Evolutionary conservation across 2,888 invertebrate genomes (phyloP).

Genomic region (Hirtodrosophila confusa): DNA sequence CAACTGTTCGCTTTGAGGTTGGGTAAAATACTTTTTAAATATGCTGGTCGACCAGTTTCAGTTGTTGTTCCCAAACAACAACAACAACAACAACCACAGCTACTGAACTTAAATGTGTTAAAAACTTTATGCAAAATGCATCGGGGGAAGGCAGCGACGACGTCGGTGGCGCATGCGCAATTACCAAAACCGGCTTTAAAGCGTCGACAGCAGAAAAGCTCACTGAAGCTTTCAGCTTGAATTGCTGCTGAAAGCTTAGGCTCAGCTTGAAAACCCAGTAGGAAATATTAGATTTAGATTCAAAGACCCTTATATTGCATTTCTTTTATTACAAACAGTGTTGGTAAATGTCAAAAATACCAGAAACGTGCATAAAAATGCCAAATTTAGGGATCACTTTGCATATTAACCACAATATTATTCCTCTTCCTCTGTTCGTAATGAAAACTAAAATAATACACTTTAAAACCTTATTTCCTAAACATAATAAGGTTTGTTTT

Average conservation of each 20-base stretch:
- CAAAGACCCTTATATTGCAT: too few relatives aligned
- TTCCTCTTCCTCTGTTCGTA: too few relatives aligned
- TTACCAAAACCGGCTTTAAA: slow-evolving; percentile 59
- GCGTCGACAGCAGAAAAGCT: neutral
- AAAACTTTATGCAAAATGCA: slow-evolving; percentile 66
- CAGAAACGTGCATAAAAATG: neutral
- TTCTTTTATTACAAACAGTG: too few relatives aligned
- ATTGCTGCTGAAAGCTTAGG: neutral
- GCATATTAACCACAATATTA: too few relatives aligned
- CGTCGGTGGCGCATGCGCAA: slow-evolving; percentile 57
- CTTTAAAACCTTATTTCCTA: too few relatives aligned
- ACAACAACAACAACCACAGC: slow-evolving; percentile 11
- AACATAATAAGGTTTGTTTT: too few relatives aligned
- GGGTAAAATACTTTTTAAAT: slow-evolving; percentile 46
- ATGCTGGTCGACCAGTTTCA: slow-evolving; percentile 45
- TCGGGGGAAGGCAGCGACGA: slow-evolving; percentile 12
- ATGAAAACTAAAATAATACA: too few relatives aligned
- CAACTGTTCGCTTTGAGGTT: slow-evolving; percentile 41
- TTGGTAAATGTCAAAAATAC: too few relatives aligned
- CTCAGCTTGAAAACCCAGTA: neutral
- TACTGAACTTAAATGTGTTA: slow-evolving; percentile 23
- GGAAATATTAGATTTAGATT: neutral
- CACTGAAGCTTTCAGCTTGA: slow-evolving; percentile 7
- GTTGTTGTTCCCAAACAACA: slow-evolving; percentile 6
- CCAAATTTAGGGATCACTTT: neutral